Percentiles rank a stretch among this genome's conserved stretches.
phyloP scores from a whole-genome alignment of 1,140 invertebrate genomes.

The Rhyzopertha dominica region DNA sequence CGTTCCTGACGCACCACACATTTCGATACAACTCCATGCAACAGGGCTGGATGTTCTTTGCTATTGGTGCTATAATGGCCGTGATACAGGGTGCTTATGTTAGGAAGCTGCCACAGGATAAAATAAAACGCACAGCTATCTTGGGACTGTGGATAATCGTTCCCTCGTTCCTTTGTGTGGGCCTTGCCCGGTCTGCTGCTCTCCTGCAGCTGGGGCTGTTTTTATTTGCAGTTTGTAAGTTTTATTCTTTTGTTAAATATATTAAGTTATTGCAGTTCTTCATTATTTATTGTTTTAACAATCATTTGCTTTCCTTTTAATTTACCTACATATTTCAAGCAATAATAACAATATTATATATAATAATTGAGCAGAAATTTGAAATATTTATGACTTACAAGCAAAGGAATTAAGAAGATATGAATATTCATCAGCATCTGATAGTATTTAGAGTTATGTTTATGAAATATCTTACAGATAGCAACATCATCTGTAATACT shows the following conservation, averaged over 20 bases:
- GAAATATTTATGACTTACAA: no score
- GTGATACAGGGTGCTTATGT: slow-evolving; percentile 87
- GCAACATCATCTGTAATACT: slow-evolving; percentile 2
- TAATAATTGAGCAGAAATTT: no score
- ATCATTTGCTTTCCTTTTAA: no score
- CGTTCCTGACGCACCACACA: slow-evolving; percentile 91
- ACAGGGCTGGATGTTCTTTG: slow-evolving; percentile 97
- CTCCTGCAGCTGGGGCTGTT: slow-evolving; percentile 76
- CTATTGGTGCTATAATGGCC: slow-evolving; percentile 90
- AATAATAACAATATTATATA: no score
- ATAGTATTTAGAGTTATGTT: no score
- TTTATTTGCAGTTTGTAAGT: slow-evolving; percentile 87
- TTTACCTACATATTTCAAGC: no score
- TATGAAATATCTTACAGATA: no score
- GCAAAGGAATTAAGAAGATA: no score
- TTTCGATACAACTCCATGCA: slow-evolving; percentile 92
- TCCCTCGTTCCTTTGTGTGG: slow-evolving; percentile 84
- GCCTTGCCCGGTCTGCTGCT: slow-evolving; percentile 51
- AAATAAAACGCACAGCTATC: slow-evolving; percentile 68
- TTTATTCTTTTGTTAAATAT: slow-evolving; percentile 9
- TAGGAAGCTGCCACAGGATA: slow-evolving; percentile 68
- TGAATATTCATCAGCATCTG: no score
- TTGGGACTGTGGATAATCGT: slow-evolving; percentile 81
- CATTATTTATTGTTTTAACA: no score
- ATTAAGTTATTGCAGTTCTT: neutral